Evolutionary conservation across 2,113 vertebrate species (phyloP).

Genomic region (Rhombomys opimus): DNA sequence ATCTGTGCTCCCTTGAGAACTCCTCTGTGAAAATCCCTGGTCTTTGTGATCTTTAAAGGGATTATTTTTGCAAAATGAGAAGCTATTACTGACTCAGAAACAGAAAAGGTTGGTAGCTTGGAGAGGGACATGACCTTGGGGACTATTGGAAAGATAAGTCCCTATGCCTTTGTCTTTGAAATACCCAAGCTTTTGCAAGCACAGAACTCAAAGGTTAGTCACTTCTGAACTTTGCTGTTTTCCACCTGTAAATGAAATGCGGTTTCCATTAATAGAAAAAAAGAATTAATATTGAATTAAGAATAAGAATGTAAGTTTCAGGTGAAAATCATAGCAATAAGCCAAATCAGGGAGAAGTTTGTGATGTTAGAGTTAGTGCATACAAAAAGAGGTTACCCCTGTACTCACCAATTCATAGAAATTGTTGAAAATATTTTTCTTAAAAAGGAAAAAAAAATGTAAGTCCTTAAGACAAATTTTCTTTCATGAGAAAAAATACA

Average conservation of each 20-base stretch:
- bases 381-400: neutral
- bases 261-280: neutral
- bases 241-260: neutral
- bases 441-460: neutral
- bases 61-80: neutral
- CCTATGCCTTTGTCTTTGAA: neutral
- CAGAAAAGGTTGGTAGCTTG: neutral
- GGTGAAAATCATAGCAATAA: neutral
- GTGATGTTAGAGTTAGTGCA: neutral
- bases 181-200: neutral
- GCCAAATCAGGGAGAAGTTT: neutral
- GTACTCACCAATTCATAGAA: neutral
- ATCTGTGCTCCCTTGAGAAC: neutral
- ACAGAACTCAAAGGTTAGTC: neutral
- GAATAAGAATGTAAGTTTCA: neutral
- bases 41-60: neutral
- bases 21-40: neutral
- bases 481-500: neutral
- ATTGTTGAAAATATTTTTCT: neutral
- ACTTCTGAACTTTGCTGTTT: neutral
- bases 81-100: neutral
- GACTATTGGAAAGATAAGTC: neutral
- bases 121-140: neutral
- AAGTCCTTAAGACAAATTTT: neutral
- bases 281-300: neutral